These are phyloP conservation scores for Thunnus albacares DNA, from an alignment of 2,797 vertebrate species.

Conservation along the genomic window DNA sequence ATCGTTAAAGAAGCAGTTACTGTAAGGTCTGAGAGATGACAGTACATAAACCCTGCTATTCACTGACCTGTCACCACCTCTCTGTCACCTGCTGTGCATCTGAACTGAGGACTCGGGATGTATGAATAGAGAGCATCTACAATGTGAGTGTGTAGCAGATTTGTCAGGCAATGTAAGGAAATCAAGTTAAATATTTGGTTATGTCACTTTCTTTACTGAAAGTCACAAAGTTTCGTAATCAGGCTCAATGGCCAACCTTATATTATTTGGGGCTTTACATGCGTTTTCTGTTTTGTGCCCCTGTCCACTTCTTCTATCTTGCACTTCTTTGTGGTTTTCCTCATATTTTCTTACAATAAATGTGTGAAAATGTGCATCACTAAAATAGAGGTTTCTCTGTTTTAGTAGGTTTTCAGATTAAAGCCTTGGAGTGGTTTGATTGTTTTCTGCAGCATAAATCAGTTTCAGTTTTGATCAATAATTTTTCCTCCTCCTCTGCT, in stretches of 20 bases:
- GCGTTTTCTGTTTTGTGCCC: background rate
- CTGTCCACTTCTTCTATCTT: background rate
- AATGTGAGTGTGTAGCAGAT: too few relatives aligned
- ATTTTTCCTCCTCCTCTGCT: too few relatives aligned
- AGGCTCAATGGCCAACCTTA: background rate
- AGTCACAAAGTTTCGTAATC: background rate
- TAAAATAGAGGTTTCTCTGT: background rate
- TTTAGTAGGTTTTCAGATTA: too few relatives aligned
- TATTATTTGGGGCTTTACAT: background rate
- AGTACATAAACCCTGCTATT: background rate
- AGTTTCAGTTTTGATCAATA: too few relatives aligned
- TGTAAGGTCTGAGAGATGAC: conserved; percentile 4
- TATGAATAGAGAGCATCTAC: conserved; percentile 1
- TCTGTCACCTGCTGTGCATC: conserved; percentile 2
- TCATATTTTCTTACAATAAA: background rate
- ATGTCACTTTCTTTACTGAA: background rate
- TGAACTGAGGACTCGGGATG: background rate
- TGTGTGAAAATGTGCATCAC: background rate
- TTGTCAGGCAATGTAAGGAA: too few relatives aligned
- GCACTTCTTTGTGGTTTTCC: background rate
- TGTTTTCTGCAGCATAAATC: too few relatives aligned
- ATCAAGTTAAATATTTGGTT: background rate
- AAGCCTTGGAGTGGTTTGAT: too few relatives aligned
- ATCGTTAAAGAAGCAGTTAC: conserved; percentile 45
- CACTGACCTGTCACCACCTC: conserved; percentile 12